Conservation (phyloP, 2,888 invertebrate genomes). For the Chaetogeoica ovagalla region DNA sequence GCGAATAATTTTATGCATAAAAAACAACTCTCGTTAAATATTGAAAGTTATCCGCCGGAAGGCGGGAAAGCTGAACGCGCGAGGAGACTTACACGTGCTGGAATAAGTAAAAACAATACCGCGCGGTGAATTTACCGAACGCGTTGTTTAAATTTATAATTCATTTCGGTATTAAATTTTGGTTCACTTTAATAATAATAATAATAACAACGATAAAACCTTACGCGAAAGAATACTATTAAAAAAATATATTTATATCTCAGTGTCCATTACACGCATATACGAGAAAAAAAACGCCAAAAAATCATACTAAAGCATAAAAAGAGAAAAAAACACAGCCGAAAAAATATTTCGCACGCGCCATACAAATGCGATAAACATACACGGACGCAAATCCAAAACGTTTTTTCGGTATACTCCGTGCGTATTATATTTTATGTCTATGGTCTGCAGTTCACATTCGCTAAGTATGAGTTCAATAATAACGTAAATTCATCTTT, state of each 20-base stretch:
- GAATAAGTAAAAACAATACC: too few species aligned
- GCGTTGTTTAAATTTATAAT: background rate
- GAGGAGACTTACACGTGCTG: too few species aligned
- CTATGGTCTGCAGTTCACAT: background rate
- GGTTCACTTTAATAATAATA: constrained; percentile 17
- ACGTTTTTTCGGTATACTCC: constrained; percentile 10
- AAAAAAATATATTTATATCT: constrained; percentile 5
- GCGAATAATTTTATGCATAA: too few species aligned
- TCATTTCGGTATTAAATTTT: background rate
- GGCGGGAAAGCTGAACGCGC: too few species aligned
- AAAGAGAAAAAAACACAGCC: background rate
- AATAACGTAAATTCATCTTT: background rate
- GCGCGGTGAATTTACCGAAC: background rate
- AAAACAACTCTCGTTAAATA: too few species aligned
- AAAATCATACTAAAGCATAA: constrained; percentile 8
- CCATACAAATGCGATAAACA: constrained; percentile 37
- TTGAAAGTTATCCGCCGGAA: too few species aligned
- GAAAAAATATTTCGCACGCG: constrained; percentile 16
- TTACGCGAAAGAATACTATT: constrained; percentile 1
- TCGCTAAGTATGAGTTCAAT: constrained; percentile 14
- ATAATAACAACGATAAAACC: constrained; percentile 13
- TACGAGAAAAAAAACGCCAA: background rate
- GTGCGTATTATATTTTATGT: constrained; percentile 16
- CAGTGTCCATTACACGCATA: constrained; percentile 7
- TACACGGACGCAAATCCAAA: constrained; percentile 22